Percentiles rank a stretch among this genome's conserved stretches.
Evolutionary conservation across 37 sponge, comb jelly and placozoan genomes (phyloP).

Genomic region (Diacarnus erythraeanus): DNA sequence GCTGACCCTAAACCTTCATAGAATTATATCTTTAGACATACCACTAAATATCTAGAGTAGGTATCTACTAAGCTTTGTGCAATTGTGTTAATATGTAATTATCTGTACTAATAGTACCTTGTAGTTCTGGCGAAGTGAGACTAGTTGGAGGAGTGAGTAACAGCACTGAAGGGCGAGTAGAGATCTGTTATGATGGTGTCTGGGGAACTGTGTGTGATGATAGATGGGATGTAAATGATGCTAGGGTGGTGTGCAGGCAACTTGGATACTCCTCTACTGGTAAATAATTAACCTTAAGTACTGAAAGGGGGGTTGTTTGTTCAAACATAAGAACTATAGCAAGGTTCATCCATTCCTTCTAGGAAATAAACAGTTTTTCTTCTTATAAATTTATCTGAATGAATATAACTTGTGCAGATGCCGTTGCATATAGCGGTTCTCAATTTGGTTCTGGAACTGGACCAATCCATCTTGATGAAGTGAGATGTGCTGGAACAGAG

Average conservation of each 20-base stretch:
- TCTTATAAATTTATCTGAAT: neutral
- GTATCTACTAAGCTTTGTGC: no score
- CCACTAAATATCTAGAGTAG: no score
- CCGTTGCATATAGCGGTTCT: neutral
- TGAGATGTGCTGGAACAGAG: constrained; percentile 26
- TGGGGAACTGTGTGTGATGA: neutral
- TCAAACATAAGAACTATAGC: no score
- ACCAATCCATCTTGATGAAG: constrained; percentile 5
- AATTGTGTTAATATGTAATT: no score
- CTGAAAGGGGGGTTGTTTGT: neutral
- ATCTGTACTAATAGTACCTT: neutral
- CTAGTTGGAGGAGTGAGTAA: neutral
- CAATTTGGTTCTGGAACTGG: constrained; percentile 3
- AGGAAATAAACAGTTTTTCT: no score
- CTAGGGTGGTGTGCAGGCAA: neutral
- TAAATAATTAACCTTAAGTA: neutral
- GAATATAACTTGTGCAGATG: neutral
- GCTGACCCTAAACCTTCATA: no score
- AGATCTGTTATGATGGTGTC: neutral
- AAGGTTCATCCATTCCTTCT: no score
- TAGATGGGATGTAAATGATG: neutral
- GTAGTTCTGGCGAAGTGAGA: neutral
- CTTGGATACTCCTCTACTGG: neutral
- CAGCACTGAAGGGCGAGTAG: neutral
- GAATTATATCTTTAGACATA: no score